Base-by-base conservation (phyloP, 2,888 invertebrate genomes). In the Acanthosoma haemorrhoidale region DNA sequence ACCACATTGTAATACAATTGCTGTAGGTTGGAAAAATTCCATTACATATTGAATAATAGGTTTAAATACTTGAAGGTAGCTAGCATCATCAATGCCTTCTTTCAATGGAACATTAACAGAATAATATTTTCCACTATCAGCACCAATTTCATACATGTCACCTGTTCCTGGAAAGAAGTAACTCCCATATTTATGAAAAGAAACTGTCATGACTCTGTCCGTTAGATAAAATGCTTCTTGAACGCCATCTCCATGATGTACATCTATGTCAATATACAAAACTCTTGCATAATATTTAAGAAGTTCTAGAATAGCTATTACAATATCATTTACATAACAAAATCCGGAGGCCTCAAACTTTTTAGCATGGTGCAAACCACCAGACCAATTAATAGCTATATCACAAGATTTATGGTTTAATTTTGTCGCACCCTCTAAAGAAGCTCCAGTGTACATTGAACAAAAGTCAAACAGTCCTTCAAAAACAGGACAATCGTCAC, bases 301-400 rank as follows among this genome's bases (percentile, higher is more conserved):
- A 5, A 99, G 83, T 80, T 99, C 99, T 64, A 98, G 81, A 76
- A 99, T 97, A 1, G 93, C 95, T 77, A 99, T 94, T 0, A 99
- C 99, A 75, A 99, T 99, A 79, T 99, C 99, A 78, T 99, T 99
- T 1, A 99, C 96, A 77, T 99, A 99, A 80, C 99, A 99, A 80
- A 99, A 99, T 1, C 98, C 94, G n/a, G 96, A 96, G 0, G 99
- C 98, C 82, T 96, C 96, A 82, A 93, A 96, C 80, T 98, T 99
- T 80, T 99, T 99, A 0, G 99, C 99, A 82, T 99, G 99, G 85
- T 99, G 99, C 67, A 99, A 82, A 0, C 99, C 99, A 8, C 99
- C 98, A 0, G 96, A 94, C 99, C 99, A 99, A 80, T 99, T 99
- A 41, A 99, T 91, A 11, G 98, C 98, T 74, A 99, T 96, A 81